These are phyloP conservation scores for Rhagonycha fulva DNA, from an alignment of 2,888 invertebrate genomes.

Conservation along the genomic window DNA sequence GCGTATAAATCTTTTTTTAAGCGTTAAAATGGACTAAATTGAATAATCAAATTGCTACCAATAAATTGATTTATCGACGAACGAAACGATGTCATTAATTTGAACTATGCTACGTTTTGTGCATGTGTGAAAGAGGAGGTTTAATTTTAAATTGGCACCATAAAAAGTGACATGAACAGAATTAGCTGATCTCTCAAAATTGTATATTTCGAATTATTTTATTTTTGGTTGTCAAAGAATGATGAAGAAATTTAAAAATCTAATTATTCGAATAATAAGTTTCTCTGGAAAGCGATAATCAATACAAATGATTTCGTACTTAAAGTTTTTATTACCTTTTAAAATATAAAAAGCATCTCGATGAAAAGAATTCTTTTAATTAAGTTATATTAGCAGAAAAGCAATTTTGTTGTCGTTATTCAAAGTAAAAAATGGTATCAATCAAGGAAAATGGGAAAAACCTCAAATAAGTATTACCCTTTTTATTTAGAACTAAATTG, in stretches of 20 bases:
- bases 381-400: background rate
- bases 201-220: background rate
- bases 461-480: conserved; percentile 29
- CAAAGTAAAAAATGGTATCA: conserved; percentile 27
- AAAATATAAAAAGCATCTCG: background rate
- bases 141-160: background rate
- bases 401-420: conserved; percentile 18
- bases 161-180: background rate
- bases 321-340: background rate
- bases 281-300: background rate
- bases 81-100: background rate
- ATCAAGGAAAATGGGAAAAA: conserved; percentile 24
- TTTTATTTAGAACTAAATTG: conserved; percentile 30
- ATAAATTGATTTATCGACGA: background rate
- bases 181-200: background rate
- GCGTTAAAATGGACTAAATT: background rate
- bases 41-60: background rate
- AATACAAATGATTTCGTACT: background rate
- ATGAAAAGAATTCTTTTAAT: background rate
- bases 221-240: background rate
- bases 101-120: background rate
- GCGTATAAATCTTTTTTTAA: background rate
- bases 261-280: background rate
- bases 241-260: background rate
- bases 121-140: background rate